Conservation (phyloP, 2,888 invertebrate species). For the Acanthosoma haemorrhoidale region DNA sequence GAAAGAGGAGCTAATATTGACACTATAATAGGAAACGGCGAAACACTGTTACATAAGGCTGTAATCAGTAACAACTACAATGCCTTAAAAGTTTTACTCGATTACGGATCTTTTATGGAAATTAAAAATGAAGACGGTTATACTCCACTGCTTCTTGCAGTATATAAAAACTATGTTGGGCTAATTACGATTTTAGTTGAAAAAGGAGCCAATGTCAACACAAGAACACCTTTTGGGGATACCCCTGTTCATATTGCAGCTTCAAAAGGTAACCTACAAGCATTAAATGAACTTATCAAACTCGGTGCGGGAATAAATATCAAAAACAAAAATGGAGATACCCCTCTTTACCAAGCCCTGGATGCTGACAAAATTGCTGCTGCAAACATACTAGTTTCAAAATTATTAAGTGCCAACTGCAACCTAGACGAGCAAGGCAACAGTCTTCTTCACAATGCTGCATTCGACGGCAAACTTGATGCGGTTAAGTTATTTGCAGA, state of each 20-base stretch:
- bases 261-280: neutral
- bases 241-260: neutral
- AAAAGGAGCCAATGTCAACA: neutral
- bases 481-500: neutral
- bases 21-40: neutral
- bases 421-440: neutral
- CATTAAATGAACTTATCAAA: neutral
- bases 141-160: neutral
- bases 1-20: neutral
- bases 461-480: neutral
- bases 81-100: neutral
- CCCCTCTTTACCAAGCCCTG: neutral
- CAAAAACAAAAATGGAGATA: neutral
- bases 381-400: neutral
- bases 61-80: too few species aligned
- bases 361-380: neutral
- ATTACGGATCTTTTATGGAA: neutral
- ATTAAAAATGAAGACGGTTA: neutral
- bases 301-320: constrained; percentile 3
- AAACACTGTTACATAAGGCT: neutral
- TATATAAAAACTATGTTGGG: neutral
- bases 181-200: neutral
- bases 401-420: neutral
- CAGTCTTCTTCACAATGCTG: neutral
- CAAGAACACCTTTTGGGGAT: neutral